A percentile compares a stretch with the other conserved stretches of the same genome.
Conservation (phyloP, 2,797 vertebrate genomes). For the Poecilia picta region DNA sequence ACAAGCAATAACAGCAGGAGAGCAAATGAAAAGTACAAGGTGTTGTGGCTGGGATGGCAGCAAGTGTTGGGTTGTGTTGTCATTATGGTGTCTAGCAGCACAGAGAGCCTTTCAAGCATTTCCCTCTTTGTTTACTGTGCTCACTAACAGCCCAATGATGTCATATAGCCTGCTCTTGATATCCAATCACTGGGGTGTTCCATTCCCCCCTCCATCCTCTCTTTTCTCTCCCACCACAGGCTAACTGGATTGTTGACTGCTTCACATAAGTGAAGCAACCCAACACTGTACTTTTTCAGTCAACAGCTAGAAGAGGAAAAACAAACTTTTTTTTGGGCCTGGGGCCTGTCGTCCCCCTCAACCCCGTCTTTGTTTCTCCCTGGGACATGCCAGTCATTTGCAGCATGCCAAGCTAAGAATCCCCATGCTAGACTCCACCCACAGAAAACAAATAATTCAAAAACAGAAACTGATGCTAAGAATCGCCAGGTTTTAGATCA, state of each 20-base stretch:
- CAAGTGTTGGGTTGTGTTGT: slow-evolving; percentile 37
- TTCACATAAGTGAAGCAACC: slow-evolving; percentile 50
- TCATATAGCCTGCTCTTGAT: slow-evolving; percentile 74
- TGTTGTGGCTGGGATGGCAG: slow-evolving; percentile 1
- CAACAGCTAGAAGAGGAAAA: slow-evolving; percentile 45
- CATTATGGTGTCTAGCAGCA: slow-evolving; percentile 68
- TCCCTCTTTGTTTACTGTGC: slow-evolving; percentile 80
- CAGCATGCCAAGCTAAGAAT: slow-evolving; percentile 33
- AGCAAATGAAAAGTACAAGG: background rate
- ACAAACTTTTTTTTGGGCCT: slow-evolving; percentile 36
- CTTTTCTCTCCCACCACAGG: slow-evolving; percentile 41
- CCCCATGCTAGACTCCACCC: slow-evolving; percentile 35
- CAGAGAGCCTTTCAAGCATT: slow-evolving; percentile 78
- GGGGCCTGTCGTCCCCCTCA: slow-evolving; percentile 21
- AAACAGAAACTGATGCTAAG: slow-evolving; percentile 5
- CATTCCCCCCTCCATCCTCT: slow-evolving; percentile 32
- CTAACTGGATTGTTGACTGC: slow-evolving; percentile 51
- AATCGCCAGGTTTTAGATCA: background rate
- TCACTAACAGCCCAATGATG: slow-evolving; percentile 72
- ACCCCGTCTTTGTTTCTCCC: slow-evolving; percentile 1
- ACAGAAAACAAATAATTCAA: slow-evolving; percentile 18
- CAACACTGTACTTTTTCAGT: slow-evolving; percentile 69
- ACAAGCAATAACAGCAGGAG: background rate
- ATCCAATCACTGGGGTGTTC: slow-evolving; percentile 60
- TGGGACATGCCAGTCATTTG: slow-evolving; percentile 47